Evolutionary conservation across 2,797 vertebrate genomes (phyloP), one percentile per base, ranked within the genome.

Genomic region (Rhinoraja longicauda): DNA sequence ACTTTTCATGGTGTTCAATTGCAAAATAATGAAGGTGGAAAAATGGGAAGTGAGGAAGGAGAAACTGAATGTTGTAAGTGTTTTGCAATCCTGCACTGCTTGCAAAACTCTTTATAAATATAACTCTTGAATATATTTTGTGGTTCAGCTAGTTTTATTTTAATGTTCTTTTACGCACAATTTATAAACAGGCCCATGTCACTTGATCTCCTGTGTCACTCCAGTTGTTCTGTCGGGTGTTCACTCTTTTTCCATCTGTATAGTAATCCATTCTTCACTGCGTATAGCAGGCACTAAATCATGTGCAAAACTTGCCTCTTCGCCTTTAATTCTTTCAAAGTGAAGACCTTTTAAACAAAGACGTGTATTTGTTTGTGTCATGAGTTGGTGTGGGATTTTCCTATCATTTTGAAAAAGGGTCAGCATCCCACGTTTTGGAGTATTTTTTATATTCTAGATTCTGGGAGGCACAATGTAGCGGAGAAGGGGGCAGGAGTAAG

Each of bases 71-170:
- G 5, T 53, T 72, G 39, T 45, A 29, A 17, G 72, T 73, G 21
- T 57, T 39, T 36, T 70, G 70, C 62, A 72, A 67, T 15, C 19
- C 17, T 17, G 29, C n/a, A 67, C n/a, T 88, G 70, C 39, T 92
- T 72, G 70, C 70, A 92, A 92, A 92, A 73, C 90, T 92, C 90
- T 32, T 73, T 53, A 67, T 88, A 67, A 75, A 73, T 91, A 26
- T 26, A 91, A 53, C 75, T 91, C 45, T 67, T 72, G 70, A 70
- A 45, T 92, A 73, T 86, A 9, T 29, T 86, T 86, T 15, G 26
- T 86, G 53, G 26, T 84, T 84, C 53, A 84, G 53, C 53, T 84
- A 82, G 79, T 26, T 73, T 73, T 73, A 91, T 53, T 79, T 45
- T 2, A 53, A 92, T 29, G 19, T 88, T 64, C 64, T 88, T 67